Conservation (phyloP, 2,888 invertebrate genomes). For the Drosophila rellima region DNA sequence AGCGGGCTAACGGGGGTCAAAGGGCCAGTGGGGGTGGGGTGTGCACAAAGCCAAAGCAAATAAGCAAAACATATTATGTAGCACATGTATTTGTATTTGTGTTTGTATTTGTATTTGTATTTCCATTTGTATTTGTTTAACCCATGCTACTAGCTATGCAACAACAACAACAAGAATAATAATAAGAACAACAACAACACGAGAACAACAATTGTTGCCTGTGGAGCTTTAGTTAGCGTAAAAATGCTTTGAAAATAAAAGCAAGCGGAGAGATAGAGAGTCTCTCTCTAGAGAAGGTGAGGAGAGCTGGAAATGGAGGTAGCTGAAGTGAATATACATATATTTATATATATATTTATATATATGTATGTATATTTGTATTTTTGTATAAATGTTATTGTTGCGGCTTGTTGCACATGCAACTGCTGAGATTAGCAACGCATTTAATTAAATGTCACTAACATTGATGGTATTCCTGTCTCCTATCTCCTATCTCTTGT, state of each 20-base stretch:
- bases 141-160: slow-evolving; percentile 47
- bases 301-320: too few species aligned
- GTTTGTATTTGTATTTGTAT: slow-evolving; percentile 26
- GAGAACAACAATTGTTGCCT: slow-evolving; percentile 44
- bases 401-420: slow-evolving; percentile 41
- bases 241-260: slow-evolving; percentile 33
- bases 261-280: not conserved
- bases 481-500: too few species aligned
- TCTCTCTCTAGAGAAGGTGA: not conserved
- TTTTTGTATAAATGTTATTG: slow-evolving; percentile 20
- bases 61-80: slow-evolving; percentile 63
- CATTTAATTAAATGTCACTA: slow-evolving; percentile 43
- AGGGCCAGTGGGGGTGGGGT: not conserved
- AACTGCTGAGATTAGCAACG: slow-evolving; percentile 26
- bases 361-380: not conserved
- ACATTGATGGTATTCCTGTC: too few species aligned
- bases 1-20: slow-evolving; percentile 3
- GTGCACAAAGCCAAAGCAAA: slow-evolving; percentile 48
- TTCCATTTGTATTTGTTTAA: slow-evolving; percentile 32
- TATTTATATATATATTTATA: not conserved
- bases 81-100: slow-evolving; percentile 36
- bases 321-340: not conserved
- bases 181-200: slow-evolving; percentile 15
- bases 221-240: slow-evolving; percentile 40
- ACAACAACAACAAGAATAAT: slow-evolving; percentile 23